Evolutionary conservation across 2,888 invertebrate species (phyloP).

Genomic region (Axea sp.): DNA sequence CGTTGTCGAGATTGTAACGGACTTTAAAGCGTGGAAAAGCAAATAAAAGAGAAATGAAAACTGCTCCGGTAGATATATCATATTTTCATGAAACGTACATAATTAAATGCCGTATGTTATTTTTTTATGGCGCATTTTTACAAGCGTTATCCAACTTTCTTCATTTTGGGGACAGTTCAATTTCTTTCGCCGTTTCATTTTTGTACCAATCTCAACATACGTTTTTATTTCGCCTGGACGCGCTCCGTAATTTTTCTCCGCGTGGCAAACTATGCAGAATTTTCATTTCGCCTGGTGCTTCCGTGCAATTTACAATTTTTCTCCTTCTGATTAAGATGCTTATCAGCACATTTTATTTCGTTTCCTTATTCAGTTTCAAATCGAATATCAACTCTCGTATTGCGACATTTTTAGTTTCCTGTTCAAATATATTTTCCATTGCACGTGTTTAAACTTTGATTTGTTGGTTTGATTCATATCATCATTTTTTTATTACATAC

Average conservation of each 20-base stretch:
- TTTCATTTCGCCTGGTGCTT: constrained; percentile 66
- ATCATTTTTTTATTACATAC: too few species aligned
- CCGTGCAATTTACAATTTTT: constrained; percentile 72
- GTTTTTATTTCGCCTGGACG: constrained; percentile 33
- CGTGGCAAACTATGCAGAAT: constrained; percentile 56
- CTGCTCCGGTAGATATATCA: not conserved
- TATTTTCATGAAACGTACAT: constrained; percentile 12
- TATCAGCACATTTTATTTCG: constrained; percentile 56
- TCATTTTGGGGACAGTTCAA: constrained; percentile 55
- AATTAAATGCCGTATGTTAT: constrained; percentile 54
- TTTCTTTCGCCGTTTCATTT: constrained; percentile 54
- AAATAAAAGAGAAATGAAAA: too few species aligned
- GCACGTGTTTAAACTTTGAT: too few species aligned
- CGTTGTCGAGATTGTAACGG: not conserved
- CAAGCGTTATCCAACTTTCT: constrained; percentile 44
- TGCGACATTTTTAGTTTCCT: not conserved
- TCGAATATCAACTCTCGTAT: constrained; percentile 19
- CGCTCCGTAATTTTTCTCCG: constrained; percentile 28
- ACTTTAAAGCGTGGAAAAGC: too few species aligned
- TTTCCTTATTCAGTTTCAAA: constrained; percentile 18
- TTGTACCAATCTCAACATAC: constrained; percentile 47
- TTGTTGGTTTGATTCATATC: constrained; percentile 1
- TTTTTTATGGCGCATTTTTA: constrained; percentile 43
- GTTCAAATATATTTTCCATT: constrained; percentile 1
- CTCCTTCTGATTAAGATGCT: constrained; percentile 71